Conservation (phyloP, 1,140 invertebrate species). For the Bombus sibiricus region DNA sequence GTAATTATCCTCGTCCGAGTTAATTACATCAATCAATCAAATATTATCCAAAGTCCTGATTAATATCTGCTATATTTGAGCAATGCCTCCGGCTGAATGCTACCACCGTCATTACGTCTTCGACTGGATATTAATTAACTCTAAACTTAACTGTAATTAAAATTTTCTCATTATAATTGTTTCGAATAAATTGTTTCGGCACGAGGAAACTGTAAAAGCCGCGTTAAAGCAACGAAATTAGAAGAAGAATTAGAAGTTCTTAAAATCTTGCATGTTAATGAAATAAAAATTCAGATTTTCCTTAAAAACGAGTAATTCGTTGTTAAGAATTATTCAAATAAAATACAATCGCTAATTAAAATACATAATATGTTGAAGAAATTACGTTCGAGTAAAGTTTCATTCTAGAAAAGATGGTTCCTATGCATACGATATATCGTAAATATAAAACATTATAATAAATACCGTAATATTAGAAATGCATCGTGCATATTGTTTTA, state of each 20-base stretch:
- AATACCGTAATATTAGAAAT: too few species aligned
- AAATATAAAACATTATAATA: too few species aligned
- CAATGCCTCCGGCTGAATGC: conserved; percentile 27
- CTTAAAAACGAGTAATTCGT: too few species aligned
- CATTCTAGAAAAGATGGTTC: too few species aligned
- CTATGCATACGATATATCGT: too few species aligned
- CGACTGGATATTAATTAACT: background rate
- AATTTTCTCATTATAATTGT: background rate
- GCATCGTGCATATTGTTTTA: too few species aligned
- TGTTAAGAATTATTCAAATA: background rate
- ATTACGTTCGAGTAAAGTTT: too few species aligned
- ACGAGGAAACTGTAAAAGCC: background rate
- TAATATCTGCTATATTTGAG: conserved; percentile 6
- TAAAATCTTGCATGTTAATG: too few species aligned
- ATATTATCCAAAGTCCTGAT: conserved; percentile 14
- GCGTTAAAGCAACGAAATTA: too few species aligned
- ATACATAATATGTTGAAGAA: background rate
- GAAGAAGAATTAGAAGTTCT: too few species aligned
- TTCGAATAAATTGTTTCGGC: background rate
- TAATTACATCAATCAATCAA: conserved; percentile 25
- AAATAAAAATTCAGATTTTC: too few species aligned
- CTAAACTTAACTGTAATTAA: background rate
- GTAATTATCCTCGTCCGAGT: conserved; percentile 8
- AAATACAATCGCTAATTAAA: background rate
- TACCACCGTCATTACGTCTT: background rate